Conservation (phyloP, 2,797 vertebrate species). For the Pangasius mekongensis region DNA sequence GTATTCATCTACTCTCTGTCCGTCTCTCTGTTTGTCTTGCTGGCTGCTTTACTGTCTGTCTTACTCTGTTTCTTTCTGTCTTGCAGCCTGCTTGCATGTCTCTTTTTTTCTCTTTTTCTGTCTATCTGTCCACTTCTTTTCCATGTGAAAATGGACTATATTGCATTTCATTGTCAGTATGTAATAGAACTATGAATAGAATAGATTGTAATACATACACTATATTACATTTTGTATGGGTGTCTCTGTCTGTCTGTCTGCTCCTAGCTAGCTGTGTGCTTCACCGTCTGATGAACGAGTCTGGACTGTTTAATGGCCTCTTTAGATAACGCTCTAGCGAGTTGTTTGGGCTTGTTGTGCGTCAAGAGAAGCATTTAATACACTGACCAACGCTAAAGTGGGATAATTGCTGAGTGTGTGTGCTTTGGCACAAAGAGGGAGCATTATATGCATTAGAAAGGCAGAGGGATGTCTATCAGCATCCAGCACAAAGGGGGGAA, state of each 20-base stretch:
- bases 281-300: slow-evolving; percentile 51
- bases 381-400: slow-evolving; percentile 50
- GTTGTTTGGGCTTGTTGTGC: slow-evolving; percentile 54
- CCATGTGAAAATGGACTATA: background rate
- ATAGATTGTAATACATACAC: background rate
- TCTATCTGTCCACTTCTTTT: background rate
- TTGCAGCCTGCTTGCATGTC: background rate
- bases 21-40: background rate
- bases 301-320: slow-evolving; percentile 54
- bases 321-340: slow-evolving; percentile 48
- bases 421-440: slow-evolving; percentile 34
- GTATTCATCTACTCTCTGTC: background rate
- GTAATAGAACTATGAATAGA: background rate
- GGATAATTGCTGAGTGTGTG: slow-evolving; percentile 48
- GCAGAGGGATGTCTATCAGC: slow-evolving; percentile 26
- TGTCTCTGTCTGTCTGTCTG: slow-evolving; percentile 5
- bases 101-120: background rate
- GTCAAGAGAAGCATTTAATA: slow-evolving; percentile 49
- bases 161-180: background rate
- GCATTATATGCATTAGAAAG: slow-evolving; percentile 31
- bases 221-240: background rate
- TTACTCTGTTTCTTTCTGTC: background rate
- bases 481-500: slow-evolving; percentile 12
- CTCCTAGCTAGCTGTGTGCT: slow-evolving; percentile 7
- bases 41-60: background rate